Percentiles rank a stretch among this genome's conserved stretches.
phyloP scores from a whole-genome alignment of 2,888 invertebrate genomes.

The Caenorhabditis sulstoni region DNA sequence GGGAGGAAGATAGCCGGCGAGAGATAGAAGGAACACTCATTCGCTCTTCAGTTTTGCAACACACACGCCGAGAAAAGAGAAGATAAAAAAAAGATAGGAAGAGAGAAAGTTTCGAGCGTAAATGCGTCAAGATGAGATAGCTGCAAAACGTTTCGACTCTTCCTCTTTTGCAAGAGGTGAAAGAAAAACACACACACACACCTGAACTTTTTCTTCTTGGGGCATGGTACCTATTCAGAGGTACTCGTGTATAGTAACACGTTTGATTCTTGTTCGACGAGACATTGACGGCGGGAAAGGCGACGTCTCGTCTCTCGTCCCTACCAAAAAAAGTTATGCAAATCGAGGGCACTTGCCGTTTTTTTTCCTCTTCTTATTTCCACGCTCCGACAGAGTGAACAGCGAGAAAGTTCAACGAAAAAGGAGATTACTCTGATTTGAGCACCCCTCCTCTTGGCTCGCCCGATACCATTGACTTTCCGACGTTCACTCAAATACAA shows the following conservation, averaged over 20 bases:
- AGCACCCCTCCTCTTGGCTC: too few species aligned
- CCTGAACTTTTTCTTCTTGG: too few species aligned
- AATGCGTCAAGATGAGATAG: conserved; percentile 56
- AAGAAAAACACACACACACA: too few species aligned
- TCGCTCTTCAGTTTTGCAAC: conserved; percentile 41
- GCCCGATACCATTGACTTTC: too few species aligned
- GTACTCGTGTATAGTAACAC: too few species aligned
- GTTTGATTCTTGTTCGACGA: neutral
- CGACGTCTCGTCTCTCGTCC: conserved; percentile 21
- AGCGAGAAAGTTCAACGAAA: too few species aligned
- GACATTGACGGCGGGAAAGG: too few species aligned
- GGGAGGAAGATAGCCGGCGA: conserved; percentile 10
- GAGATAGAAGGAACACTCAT: conserved; percentile 37
- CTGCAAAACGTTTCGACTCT: conserved; percentile 15
- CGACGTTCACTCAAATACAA: too few species aligned
- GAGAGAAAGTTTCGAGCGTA: conserved; percentile 32
- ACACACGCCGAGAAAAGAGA: conserved; percentile 11
- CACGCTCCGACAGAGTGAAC: too few species aligned
- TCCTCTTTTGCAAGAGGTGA: neutral
- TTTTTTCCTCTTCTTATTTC: neutral
- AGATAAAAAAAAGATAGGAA: too few species aligned
- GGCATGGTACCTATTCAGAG: too few species aligned
- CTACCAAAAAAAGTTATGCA: conserved; percentile 44
- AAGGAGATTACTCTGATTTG: too few species aligned
- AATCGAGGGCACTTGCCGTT: conserved; percentile 51